phyloP scores from a whole-genome alignment of 2,113 vertebrate genomes.

The Triplophysa tibetana region DNA sequence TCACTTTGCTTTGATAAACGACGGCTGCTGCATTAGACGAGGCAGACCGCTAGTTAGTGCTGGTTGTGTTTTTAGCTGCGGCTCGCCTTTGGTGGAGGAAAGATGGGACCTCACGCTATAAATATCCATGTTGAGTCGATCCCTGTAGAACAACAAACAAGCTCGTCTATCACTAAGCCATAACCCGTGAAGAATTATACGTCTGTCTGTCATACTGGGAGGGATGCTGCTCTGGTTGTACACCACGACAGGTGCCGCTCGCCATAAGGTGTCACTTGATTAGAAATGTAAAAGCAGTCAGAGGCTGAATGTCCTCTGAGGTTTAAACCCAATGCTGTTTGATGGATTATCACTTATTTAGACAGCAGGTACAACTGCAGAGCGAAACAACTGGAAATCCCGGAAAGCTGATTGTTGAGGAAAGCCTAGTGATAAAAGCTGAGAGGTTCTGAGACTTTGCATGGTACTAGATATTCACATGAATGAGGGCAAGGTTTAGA shows the following conservation, averaged over 20 bases:
- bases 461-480: constrained; percentile 30
- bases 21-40: constrained; percentile 33
- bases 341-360: constrained; percentile 65
- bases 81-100: constrained; percentile 21
- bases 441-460: constrained; percentile 10
- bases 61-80: constrained; percentile 42
- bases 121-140: constrained; percentile 64
- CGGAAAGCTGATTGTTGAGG: constrained; percentile 58
- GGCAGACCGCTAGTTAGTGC: constrained; percentile 31
- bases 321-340: constrained; percentile 52
- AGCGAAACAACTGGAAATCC: constrained; percentile 53
- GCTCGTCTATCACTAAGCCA: constrained; percentile 75
- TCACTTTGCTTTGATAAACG: constrained; percentile 41
- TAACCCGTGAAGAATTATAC: constrained; percentile 75
- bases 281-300: constrained; percentile 55
- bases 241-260: constrained; percentile 68
- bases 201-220: constrained; percentile 63
- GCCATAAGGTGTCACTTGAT: constrained; percentile 65
- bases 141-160: constrained; percentile 80
- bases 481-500: constrained; percentile 36
- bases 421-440: constrained; percentile 6
- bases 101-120: constrained; percentile 60
- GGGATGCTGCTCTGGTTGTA: constrained; percentile 56
- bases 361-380: neutral
- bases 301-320: constrained; percentile 54